A percentile compares a stretch with the other conserved stretches of the same genome.
Evolutionary conservation across 1,140 invertebrate species (phyloP).

Genomic region (Magallana ariakensis): DNA sequence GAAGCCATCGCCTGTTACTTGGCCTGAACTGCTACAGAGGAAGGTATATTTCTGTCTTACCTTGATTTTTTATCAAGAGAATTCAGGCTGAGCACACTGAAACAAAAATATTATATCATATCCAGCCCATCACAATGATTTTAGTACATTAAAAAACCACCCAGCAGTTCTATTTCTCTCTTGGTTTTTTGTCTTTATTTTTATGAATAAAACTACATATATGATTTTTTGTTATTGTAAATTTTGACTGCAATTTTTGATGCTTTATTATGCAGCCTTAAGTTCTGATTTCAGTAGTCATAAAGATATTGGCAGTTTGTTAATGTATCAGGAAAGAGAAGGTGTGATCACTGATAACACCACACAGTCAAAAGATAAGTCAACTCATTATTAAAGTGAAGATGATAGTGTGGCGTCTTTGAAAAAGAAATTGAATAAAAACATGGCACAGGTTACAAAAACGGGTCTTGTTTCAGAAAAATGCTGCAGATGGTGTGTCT

Average conservation of each 20-base stretch:
- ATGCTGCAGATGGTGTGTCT: neutral
- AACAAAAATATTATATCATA: conserved; percentile 41
- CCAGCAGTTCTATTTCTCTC: conserved; percentile 11
- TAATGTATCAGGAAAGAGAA: neutral
- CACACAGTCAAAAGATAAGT: conserved; percentile 10
- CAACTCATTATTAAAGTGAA: neutral
- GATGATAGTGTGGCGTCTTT: neutral
- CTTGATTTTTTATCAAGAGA: conserved; percentile 44
- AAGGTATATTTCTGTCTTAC: conserved; percentile 39
- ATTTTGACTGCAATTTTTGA: neutral
- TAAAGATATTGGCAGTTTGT: conserved; percentile 13
- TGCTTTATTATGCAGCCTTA: neutral
- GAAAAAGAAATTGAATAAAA: neutral
- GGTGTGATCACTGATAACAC: conserved; percentile 14
- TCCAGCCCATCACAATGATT: conserved; percentile 19
- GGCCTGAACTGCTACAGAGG: conserved; percentile 25
- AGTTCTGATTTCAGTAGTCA: neutral
- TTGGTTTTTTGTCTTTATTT: neutral
- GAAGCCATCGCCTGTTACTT: conserved; percentile 29
- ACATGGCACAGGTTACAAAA: neutral
- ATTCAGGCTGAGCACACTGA: conserved; percentile 46
- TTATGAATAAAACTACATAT: too few relatives aligned
- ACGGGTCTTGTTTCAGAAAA: neutral
- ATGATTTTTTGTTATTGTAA: too few relatives aligned
- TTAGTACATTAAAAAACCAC: neutral